Evolutionary conservation across 2,888 invertebrate species (phyloP), one percentile per base, ranked within the genome.

Genomic region (Noctua comes): DNA sequence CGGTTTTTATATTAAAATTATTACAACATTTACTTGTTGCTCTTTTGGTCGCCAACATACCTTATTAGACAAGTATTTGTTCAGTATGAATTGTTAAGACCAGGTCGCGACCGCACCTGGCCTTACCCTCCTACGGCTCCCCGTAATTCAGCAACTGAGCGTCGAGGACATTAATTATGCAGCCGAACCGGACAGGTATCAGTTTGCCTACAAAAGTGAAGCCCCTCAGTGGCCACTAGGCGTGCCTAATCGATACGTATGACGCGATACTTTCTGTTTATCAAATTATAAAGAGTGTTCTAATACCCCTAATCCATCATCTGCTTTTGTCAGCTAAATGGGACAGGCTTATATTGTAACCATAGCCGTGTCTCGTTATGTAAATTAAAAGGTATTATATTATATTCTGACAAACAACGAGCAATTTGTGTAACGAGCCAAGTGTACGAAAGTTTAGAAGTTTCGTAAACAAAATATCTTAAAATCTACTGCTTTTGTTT

Each of bases 201-300:
- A 86, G 85, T 87, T 90, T 81, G 79, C 75, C 80, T 88, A 91
- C 91, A 85, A 88, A 88, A 83, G 86, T 86, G 94, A 94, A 94
- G 92, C 94, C 94, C 90, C 92, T 88, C 88, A 88, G 83, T 86
- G 89, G 75, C 90, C 85, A 90, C 89, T 91, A 91, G 91, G 90
- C 89, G 90, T 85, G 91, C 86, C 89, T 88, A 92, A 93, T 94
- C 93, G 92, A 93, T 92, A 91, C 79, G 77, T 74, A 82, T 88
- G 88, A 88, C 88, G 86, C 87, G 88, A 83, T 86, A 74, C 77
- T 86, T 88, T 88, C 82, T 88, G 89, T 90, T 91, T 90, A 91
- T 91, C 89, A 88, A 89, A 91, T 92, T 91, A 90, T 87, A 84
- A 57, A 68, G 76, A 90, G 88, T 88, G 85, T 84, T 70, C 75